Conservation (phyloP, 2,113 vertebrate genomes). For the Laticauda colubrina region DNA sequence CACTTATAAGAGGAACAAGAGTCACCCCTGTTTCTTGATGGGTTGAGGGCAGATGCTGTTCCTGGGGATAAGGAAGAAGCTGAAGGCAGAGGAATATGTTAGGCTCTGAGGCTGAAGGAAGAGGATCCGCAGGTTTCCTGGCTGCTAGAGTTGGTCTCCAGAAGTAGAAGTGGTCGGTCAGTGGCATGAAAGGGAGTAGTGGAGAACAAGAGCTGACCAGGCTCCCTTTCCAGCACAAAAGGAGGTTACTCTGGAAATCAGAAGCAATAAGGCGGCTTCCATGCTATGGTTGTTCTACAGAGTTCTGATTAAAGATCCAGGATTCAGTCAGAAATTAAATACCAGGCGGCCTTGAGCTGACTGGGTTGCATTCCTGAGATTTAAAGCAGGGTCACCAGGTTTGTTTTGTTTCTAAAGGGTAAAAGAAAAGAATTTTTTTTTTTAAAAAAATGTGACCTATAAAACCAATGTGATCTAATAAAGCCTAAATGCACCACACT, state of each 20-base stretch:
- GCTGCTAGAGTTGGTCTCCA: constrained; percentile 36
- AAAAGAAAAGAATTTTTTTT: neutral
- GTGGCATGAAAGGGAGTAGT: neutral
- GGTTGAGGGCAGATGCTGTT: neutral
- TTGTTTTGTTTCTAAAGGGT: neutral
- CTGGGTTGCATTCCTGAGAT: neutral
- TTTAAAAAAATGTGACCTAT: neutral
- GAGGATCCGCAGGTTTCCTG: neutral
- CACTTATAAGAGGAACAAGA: neutral
- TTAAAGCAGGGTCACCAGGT: neutral
- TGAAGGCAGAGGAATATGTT: neutral
- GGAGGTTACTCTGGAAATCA: neutral
- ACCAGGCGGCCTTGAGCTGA: neutral
- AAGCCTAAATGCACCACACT: neutral
- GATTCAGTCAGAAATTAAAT: neutral
- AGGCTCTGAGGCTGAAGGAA: neutral
- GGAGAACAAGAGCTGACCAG: neutral
- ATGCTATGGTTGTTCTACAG: neutral
- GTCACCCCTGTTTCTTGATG: neutral
- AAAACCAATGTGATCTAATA: neutral
- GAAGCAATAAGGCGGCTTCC: neutral
- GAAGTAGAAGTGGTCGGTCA: neutral
- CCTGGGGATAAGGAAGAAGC: neutral
- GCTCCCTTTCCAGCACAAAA: neutral
- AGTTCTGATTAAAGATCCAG: neutral